Percentiles rank a stretch among this genome's conserved stretches.
These are phyloP conservation scores for Hexactinellida sp. DNA, from an alignment of 37 sponge, comb jelly and placozoan species.

Conservation along the genomic window DNA sequence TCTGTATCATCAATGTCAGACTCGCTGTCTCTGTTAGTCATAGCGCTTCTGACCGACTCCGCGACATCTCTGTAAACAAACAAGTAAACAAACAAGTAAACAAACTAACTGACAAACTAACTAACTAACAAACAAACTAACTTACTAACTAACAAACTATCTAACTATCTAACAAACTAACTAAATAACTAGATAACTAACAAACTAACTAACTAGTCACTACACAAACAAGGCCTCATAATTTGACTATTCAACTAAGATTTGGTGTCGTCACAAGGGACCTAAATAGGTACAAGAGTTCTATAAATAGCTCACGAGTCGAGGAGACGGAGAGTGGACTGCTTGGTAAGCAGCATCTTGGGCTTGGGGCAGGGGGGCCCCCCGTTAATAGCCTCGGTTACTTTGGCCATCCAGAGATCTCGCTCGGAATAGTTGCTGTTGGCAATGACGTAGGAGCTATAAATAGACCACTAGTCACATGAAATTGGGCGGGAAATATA, in stretches of 20 bases:
- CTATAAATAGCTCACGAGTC: background rate
- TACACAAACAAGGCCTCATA: too few species aligned
- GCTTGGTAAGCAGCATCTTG: background rate
- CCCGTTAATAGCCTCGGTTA: background rate
- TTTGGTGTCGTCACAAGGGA: background rate
- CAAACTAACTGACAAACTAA: background rate
- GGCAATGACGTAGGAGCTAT: background rate
- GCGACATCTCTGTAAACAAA: slow-evolving; percentile 3
- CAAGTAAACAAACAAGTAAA: background rate
- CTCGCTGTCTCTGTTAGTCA: background rate
- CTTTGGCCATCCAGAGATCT: background rate
- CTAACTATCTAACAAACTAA: too few species aligned
- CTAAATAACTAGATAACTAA: too few species aligned
- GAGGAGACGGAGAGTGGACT: background rate
- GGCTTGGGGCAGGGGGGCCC: background rate
- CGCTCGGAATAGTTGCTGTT: background rate
- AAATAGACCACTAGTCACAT: background rate
- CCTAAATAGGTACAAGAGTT: too few species aligned
- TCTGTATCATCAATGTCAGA: slow-evolving; percentile 17
- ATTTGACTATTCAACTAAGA: background rate
- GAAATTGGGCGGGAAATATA: too few species aligned
- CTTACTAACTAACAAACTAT: too few species aligned
- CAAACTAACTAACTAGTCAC: too few species aligned
- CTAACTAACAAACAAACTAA: too few species aligned
- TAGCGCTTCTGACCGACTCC: background rate